Base-by-base conservation (phyloP, 2,888 invertebrate species). In the Nephrocerus scutellatus region DNA sequence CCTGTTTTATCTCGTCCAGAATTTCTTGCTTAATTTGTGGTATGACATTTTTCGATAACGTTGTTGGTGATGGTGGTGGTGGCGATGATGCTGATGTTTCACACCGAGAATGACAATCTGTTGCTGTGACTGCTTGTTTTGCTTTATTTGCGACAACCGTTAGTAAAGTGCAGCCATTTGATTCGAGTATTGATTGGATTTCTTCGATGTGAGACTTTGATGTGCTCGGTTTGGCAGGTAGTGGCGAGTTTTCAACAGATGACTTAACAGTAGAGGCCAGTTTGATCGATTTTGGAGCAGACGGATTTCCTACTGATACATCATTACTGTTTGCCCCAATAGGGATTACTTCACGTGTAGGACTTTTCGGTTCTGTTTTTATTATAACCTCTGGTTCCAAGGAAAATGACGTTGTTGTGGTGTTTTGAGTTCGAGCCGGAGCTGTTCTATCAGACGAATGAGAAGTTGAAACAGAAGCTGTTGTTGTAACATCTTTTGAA, bases 121-220 rank as follows among this genome's bases (percentile, higher is more conserved):
- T 4, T 30, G 23, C 13, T 13, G 22, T n/a, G 15, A 14, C 1
- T 13, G 3, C 24, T 37, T 37, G 14, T 24, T n/a, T 12, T 12
- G 5, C 20, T 33, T 33, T 23, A 13, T 24, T 28, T 15, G 21
- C 16, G 18, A 30, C 20, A 2, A 10, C 28, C 6, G 46, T 7
- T 26, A 41, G 10, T 9, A 57, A 43, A 2, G 54, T 55, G 38
- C 55, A 57, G 14, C 57, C 57, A 43, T 57, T 57, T 3, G 48
- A 48, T 47, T 52, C 56, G 12, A 56, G 43, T 31, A 49, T 49
- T 5, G 50, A 48, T 51, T 54, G 51, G 7, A 55, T 45, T 46
- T 54, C 44, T 46, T 53, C 44, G 2, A 47, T 43, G 32, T 41
- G 21, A 30, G 34, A 22, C 21, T 37, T 39, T 16, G 16, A 24